These are phyloP conservation scores for Aphaenogaster ashmeadi DNA, from an alignment of 1,140 invertebrate genomes.

Conservation along the genomic window DNA sequence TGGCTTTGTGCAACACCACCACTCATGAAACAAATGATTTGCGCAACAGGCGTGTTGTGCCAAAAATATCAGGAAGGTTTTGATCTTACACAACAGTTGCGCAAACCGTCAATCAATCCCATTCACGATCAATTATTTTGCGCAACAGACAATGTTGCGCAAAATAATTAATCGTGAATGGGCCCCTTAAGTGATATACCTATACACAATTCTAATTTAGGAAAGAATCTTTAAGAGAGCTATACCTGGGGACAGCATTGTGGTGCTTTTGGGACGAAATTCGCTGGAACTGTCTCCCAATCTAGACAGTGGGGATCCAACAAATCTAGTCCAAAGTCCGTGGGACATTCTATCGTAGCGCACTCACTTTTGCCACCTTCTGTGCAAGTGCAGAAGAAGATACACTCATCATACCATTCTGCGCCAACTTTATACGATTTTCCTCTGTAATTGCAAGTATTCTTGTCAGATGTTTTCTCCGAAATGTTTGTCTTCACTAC, in stretches of 20 bases:
- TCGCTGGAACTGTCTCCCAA: slow-evolving; percentile 93
- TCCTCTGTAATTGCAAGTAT: slow-evolving; percentile 88
- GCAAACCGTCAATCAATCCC: too few species aligned
- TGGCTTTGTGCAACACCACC: too few species aligned
- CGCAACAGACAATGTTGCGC: too few species aligned
- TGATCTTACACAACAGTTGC: too few species aligned
- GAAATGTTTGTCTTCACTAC: slow-evolving; percentile 83
- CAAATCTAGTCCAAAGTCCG: slow-evolving; percentile 93
- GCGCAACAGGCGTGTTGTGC: too few species aligned
- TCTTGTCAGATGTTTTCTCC: slow-evolving; percentile 81
- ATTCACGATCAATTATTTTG: too few species aligned
- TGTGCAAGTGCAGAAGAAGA: slow-evolving; percentile 91
- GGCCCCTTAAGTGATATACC: not conserved
- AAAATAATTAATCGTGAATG: too few species aligned
- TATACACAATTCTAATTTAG: not conserved
- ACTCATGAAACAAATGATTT: too few species aligned
- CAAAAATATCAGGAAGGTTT: too few species aligned
- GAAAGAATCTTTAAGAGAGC: not conserved
- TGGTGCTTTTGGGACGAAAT: slow-evolving; percentile 91
- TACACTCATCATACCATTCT: slow-evolving; percentile 92
- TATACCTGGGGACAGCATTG: slow-evolving; percentile 92
- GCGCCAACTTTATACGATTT: slow-evolving; percentile 87
- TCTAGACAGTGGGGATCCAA: slow-evolving; percentile 94
- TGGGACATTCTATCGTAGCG: slow-evolving; percentile 93
- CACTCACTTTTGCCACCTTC: slow-evolving; percentile 88